phyloP scores from a whole-genome alignment of 2,888 invertebrate genomes.

The Megamerina dolium region DNA sequence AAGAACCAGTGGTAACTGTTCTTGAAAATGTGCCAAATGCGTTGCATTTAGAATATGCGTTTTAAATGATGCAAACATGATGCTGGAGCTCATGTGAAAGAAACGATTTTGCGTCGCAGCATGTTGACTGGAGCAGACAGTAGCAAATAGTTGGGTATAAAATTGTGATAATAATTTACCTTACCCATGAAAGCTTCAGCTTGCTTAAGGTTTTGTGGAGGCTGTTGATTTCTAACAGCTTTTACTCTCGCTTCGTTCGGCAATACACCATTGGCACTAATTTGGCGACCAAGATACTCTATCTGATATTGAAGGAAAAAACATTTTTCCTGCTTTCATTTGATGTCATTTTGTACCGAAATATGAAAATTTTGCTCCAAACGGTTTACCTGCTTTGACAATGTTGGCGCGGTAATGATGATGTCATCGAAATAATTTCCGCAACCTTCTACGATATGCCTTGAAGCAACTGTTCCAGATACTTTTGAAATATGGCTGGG shows the following conservation, averaged over 20 bases:
- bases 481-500: background rate
- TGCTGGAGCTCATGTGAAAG: conserved; percentile 23
- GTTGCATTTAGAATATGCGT: conserved; percentile 17
- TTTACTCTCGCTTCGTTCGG: background rate
- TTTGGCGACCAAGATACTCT: background rate
- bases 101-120: conserved; percentile 20
- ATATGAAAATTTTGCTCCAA: background rate
- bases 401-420: background rate
- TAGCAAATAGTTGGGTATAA: conserved; percentile 16
- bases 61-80: conserved; percentile 26
- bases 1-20: too few species aligned
- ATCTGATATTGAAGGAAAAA: background rate
- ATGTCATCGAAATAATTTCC: background rate
- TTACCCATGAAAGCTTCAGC: conserved; percentile 31
- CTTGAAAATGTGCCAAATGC: too few species aligned
- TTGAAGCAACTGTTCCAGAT: background rate
- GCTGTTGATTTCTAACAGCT: background rate
- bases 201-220: conserved; percentile 9
- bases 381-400: background rate
- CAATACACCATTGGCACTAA: background rate
- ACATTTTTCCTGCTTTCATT: background rate
- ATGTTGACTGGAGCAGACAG: conserved; percentile 26
- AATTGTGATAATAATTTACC: conserved; percentile 31
- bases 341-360: background rate
- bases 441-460: background rate